Base-by-base conservation (phyloP, 2,113 vertebrate species). In the Nothoprocta perdicaria region DNA sequence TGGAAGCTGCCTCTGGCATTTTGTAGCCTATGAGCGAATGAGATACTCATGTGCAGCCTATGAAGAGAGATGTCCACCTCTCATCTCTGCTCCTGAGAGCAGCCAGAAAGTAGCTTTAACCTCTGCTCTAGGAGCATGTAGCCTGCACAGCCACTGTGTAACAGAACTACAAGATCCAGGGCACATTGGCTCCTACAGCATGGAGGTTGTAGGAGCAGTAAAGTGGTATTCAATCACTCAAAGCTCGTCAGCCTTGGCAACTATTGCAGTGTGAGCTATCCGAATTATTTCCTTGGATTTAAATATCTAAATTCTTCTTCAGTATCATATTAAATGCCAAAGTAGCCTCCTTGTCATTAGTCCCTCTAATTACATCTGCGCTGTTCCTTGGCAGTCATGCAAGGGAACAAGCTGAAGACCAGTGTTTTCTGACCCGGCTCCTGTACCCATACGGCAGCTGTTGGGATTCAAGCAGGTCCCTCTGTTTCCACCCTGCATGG, bases 401-500 rank as follows among this genome's bases (percentile, higher is more conserved):
- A 76, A n/a, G 48, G 19, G 13, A 82, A 48, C 26, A 66, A 23
- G 4, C 1, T 17, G 53, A 80, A 92, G 5, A 2, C 8, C 45
- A 26, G 1, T n/a, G 11, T 79, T 92, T 92, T 80, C 60, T 66
- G 15, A 77, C 22, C 5, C 16, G 35, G 9, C 6, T 35, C 13
- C 48, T 63, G 41, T 1, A 6, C 9, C 2, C 9, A 1, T 68
- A 21, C 38, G 46, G 11, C 26, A 2, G 0, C 26, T n/a, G 26
- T 11, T 52, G 21, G n/a, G 12, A 72, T 10, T 67, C 38, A 46
- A 48, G 8, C 23, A 75, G 35, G 74, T 73, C 19, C 4, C 15
- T 13, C 31, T 12, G 27, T 87, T 73, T n/a, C 72, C 10, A 58
- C 5, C 10, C 48, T 80, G n/a, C 33, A 48, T 18, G 23, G 84